phyloP scores from a whole-genome alignment of 2,888 invertebrate genomes.

The Chorisops tibialis region DNA sequence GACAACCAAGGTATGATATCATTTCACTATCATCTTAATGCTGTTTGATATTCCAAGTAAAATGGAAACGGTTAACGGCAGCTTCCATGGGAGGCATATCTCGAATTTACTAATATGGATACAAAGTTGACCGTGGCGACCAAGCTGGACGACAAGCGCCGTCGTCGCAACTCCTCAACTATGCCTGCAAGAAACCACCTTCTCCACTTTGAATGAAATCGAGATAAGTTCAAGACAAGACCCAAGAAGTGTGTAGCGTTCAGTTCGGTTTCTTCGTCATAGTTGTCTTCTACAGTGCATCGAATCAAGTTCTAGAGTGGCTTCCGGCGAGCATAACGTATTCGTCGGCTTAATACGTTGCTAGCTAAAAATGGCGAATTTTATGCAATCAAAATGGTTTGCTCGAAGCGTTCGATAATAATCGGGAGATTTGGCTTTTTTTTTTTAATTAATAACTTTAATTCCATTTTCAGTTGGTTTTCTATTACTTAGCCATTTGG shows the following conservation, averaged over 20 bases:
- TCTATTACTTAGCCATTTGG: background rate
- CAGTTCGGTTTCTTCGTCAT: background rate
- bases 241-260: too few relatives aligned
- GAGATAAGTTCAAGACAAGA: background rate
- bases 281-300: slow-evolving; percentile 2
- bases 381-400: slow-evolving; percentile 10
- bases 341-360: background rate
- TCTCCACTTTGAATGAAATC: background rate
- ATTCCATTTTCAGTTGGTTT: background rate
- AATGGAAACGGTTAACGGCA: slow-evolving; percentile 11
- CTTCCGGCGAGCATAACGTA: slow-evolving; percentile 6
- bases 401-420: background rate
- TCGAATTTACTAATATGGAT: too few relatives aligned
- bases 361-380: background rate
- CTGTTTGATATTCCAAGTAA: background rate
- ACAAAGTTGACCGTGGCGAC: too few relatives aligned
- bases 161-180: too few relatives aligned
- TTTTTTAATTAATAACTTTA: background rate
- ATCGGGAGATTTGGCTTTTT: background rate
- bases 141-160: too few relatives aligned
- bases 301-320: slow-evolving; percentile 2
- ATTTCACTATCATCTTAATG: slow-evolving; percentile 24
- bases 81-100: too few relatives aligned
- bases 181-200: too few relatives aligned
- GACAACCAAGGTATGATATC: slow-evolving; percentile 18